Base-by-base conservation (phyloP, 92 coral and sea anemone genomes). In the Muricea muricata region DNA sequence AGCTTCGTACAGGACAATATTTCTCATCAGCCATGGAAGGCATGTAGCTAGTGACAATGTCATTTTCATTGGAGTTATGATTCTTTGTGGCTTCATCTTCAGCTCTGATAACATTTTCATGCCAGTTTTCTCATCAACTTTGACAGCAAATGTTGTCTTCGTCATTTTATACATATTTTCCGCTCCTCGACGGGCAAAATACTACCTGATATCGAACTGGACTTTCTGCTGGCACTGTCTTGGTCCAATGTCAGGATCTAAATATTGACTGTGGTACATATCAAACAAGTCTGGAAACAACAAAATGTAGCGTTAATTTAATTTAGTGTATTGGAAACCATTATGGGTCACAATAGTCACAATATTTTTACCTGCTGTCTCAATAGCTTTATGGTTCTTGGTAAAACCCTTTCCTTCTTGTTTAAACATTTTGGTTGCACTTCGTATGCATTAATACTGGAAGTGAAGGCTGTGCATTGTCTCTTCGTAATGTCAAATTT, bases 401-500 rank as follows among this genome's bases (percentile, higher is more conserved):
- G 63, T 55, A 12, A 55, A 24, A 5, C 63, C 10, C 21, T 55
- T 55, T 29, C 63, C 1, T 55, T 15, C 11, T 55, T 5, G 26
- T 55, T 55, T 29, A 55, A 7, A 8, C 21, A 25, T n/a, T 55
- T 55, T 5, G 63, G n/a, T 12, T 25, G 26, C 10, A n/a, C 63
- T 55, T 65, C 29, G 73, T 25, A 65, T 25, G 17, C 73, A 1
- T 35, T 30, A 25, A 35, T 35, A 17, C 39, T 30, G 14, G 8
- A 65, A 6, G 40, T 65, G 29, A 65, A 65, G 4, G 73, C 39
- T 30, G 40, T 25, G 15, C 73, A 65, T 65, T 65, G 40, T 25
- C 39, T 65, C 73, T 65, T 65, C 14, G 73, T 65, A 17, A 65
- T 65, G 29, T 65, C 73, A 65, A 65, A 65, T 65, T 25, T 30